A percentile compares a stretch with the other conserved stretches of the same genome.
These are phyloP conservation scores for Capromys pilorides DNA, from an alignment of 2,797 vertebrate species.

Conservation along the genomic window DNA sequence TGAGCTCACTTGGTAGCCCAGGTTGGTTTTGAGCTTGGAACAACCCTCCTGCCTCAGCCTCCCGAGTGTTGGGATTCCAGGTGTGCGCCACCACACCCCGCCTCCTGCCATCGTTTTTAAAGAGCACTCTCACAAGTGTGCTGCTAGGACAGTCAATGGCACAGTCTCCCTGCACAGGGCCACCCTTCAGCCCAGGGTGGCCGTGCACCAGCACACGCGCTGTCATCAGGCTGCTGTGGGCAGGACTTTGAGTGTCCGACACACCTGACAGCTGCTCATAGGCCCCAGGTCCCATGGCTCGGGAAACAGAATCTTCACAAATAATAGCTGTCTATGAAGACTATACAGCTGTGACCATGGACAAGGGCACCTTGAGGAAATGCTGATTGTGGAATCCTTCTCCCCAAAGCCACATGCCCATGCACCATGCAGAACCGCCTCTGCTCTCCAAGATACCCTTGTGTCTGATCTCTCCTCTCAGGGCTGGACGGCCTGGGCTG, in stretches of 20 bases:
- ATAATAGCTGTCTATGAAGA: not conserved
- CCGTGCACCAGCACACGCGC: not conserved
- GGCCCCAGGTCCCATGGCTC: not conserved
- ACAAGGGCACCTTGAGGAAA: not conserved
- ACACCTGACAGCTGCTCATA: too few species aligned
- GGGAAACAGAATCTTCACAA: conserved; percentile 9
- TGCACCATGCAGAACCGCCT: not conserved
- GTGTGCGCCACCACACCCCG: too few species aligned
- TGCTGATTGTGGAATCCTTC: not conserved
- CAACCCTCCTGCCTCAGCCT: too few species aligned
- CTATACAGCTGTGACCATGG: not conserved
- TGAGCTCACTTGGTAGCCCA: too few species aligned
- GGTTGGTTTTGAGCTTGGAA: too few species aligned
- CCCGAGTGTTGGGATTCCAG: too few species aligned
- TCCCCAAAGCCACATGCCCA: not conserved
- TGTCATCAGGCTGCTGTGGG: too few species aligned
- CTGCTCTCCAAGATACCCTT: not conserved
- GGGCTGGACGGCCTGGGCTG: not conserved
- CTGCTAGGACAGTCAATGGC: not conserved
- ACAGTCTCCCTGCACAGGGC: not conserved
- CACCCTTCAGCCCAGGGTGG: not conserved
- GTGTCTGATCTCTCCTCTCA: not conserved
- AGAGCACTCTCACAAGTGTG: not conserved
- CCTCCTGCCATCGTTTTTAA: not conserved
- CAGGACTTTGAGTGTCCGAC: too few species aligned